phyloP scores from a whole-genome alignment of 2,797 vertebrate genomes.

The Hephaestus fuliginosus region DNA sequence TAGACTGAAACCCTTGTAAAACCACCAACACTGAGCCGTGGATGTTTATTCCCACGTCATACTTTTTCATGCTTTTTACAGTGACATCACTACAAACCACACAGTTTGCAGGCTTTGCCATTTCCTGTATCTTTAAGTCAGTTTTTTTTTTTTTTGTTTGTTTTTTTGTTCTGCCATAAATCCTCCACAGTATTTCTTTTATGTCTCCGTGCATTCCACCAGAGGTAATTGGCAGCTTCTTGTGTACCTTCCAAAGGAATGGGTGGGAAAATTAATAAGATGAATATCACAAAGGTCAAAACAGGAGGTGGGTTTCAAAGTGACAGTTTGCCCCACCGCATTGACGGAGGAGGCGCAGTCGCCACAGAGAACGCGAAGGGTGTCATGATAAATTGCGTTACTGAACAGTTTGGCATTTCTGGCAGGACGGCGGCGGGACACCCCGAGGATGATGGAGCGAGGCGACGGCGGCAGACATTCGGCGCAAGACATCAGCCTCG shows the following conservation, averaged over 20 bases:
- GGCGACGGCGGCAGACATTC: conserved; percentile 23
- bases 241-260: conserved; percentile 51
- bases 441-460: conserved; percentile 51
- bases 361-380: conserved; percentile 22
- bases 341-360: conserved; percentile 42
- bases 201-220: conserved; percentile 61
- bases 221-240: conserved; percentile 52
- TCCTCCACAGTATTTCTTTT: conserved; percentile 59
- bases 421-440: conserved; percentile 43
- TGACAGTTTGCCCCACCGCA: conserved; percentile 42
- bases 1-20: conserved; percentile 78
- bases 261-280: conserved; percentile 46
- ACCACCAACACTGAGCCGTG: conserved; percentile 63
- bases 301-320: conserved; percentile 49
- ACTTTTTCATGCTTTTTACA: conserved; percentile 71
- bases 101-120: conserved; percentile 62
- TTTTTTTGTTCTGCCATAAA: conserved; percentile 49
- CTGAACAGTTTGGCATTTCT: conserved; percentile 66
- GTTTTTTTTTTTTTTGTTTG: conserved; percentile 36
- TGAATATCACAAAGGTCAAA: conserved; percentile 66
- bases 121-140: conserved; percentile 61
- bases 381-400: conserved; percentile 57
- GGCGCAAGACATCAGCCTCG: conserved; percentile 9
- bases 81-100: conserved; percentile 74
- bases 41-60: conserved; percentile 78